Base-by-base conservation (phyloP, 2,888 invertebrate genomes). In the Ormyrus rosae region DNA sequence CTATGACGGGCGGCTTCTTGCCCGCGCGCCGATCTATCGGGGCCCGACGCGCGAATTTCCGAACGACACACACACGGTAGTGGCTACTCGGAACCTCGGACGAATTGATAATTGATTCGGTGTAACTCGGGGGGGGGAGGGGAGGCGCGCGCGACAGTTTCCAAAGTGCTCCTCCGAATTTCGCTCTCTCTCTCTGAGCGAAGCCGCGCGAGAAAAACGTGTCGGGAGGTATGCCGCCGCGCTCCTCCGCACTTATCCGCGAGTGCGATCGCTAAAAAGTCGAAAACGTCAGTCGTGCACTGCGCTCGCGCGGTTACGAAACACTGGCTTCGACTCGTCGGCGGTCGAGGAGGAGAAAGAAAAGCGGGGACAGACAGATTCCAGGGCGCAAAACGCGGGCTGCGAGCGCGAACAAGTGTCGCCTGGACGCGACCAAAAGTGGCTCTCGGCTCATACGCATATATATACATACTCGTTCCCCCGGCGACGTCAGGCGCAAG, bases 341-440 rank as follows among this genome's bases (percentile, higher is more conserved):
- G 56, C 34, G 11, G 53, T 8, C n/a, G 10, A 34, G 13, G 34
- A 19, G 48, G 6, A 50, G 34, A n/a, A 13, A 9, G 11, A 11
- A 46, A 60, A 50, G 71, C 19, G 19, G 19, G 19, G 56, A 11
- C 11, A 50, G 56, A 19, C 67, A 46, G 72, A 19, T 56, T 56
- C 34, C 64, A 48, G 55, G 53, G 19, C 11, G 19, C 53, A 50
- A 65, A 53, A 10, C 13, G n/a, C 50, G 34, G 19, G n/a, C 50
- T 11, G 19, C 45, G 45, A 11, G 55, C 6, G 45, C 45, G 8
- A 63, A 50, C 72, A 60, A 63, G 63, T 73, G 81, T 78, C 65
- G 34, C 53, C 58, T 19, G 64, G 48, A 53, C 77, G 63, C 72
- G 55, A 67, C 61, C 72, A 68, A 72, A 71, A 78, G 71, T 51